Evolutionary conservation across 1,140 invertebrate species (phyloP).

Genomic region (Pantala flavescens): DNA sequence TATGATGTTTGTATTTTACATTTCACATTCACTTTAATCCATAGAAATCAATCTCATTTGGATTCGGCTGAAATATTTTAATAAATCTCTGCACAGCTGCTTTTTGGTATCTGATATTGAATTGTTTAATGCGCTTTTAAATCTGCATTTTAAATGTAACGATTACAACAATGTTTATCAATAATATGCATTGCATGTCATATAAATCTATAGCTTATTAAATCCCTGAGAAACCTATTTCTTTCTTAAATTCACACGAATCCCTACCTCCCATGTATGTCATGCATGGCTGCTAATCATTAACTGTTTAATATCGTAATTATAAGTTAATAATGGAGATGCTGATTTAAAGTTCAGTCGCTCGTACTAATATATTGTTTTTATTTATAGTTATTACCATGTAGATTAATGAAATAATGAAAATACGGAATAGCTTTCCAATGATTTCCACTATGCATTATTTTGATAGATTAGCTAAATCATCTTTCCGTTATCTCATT

Average conservation of each 20-base stretch:
- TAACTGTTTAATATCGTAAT: neutral
- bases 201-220: neutral
- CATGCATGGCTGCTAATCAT: slow-evolving; percentile 4
- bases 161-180: neutral
- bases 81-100: neutral
- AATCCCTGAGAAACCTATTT: neutral
- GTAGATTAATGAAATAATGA: neutral
- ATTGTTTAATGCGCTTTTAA: neutral
- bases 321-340: neutral
- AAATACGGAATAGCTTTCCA: neutral
- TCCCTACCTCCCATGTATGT: neutral
- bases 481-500: no score
- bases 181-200: neutral
- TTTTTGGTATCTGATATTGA: slow-evolving; percentile 3
- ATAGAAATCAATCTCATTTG: no score
- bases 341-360: neutral
- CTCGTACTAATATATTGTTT: neutral
- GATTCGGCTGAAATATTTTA: neutral
- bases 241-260: neutral
- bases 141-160: neutral
- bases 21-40: no score
- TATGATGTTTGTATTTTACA: no score
- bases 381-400: neutral
- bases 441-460: neutral
- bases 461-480: no score